Evolutionary conservation across 2,797 vertebrate genomes (phyloP), one percentile per base, ranked within the genome.

Genomic region (Coranthus polyacanthus): DNA sequence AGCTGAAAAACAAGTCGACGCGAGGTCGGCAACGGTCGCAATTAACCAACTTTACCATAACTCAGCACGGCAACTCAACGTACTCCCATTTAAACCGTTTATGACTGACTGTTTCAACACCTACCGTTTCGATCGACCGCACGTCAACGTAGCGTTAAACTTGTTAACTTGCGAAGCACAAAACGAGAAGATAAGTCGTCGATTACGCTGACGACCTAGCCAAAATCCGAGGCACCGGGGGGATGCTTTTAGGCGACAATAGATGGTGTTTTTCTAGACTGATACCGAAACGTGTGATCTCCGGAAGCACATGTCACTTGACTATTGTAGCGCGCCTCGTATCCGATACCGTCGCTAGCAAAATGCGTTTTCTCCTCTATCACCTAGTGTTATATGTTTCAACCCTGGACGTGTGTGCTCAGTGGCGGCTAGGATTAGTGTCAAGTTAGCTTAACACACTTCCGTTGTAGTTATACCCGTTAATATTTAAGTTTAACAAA

Each of bases 291-390:
- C 75, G 81, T 65, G 77, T 78, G 73, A 68, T 86, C 81, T 88
- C 82, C 89, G 88, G 88, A 91, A 89, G 88, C 91, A 92, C 91
- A 90, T 92, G 91, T 89, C 83, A 89, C 57, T 77, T 66, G 83
- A 79, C 80, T 73, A 37, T 44, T 53, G 55, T 63, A 76, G 78
- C 86, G 79, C 82, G 83, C 81, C 56, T 34, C 21, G 49, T 54
- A 44, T 68, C 66, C n/a, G 53, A 68, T 36, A 56, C 54, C 41
- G 41, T 15, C 24, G 77, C 52, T 75, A 85, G 82, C 85, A 59
- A 84, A 80, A 32, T 67, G 77, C 77, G 75, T 80, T 81, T 75
- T 26, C 44, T 16, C 8, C 5, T 2, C 18, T 17, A 18, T 39
- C 44, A 41, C 53, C 36, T 61, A 18, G 12, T 46, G 5, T 36